These are phyloP conservation scores for Meta bourneti DNA, from an alignment of 2,888 invertebrate genomes.

Conservation along the genomic window DNA sequence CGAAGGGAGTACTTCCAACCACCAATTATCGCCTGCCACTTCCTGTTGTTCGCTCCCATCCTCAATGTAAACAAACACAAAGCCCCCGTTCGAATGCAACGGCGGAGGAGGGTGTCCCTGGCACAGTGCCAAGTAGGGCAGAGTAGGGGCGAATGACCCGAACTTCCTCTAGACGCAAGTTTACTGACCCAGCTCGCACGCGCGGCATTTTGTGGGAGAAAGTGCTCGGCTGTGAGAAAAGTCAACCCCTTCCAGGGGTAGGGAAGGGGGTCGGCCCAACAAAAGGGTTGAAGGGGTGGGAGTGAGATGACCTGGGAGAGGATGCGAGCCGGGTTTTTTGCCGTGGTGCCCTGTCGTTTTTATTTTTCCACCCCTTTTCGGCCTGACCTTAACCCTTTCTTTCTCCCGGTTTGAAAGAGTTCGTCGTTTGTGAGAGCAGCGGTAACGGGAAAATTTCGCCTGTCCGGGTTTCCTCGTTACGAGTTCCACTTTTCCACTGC, in stretches of 20 bases:
- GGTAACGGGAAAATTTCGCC: too few relatives aligned
- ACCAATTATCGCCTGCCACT: constrained; percentile 40
- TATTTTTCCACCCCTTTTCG: background rate
- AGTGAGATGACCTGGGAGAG: constrained; percentile 50
- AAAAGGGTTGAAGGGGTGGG: constrained; percentile 5
- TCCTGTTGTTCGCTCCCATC: constrained; percentile 5
- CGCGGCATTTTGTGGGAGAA: constrained; percentile 4
- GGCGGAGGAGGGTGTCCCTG: constrained; percentile 28
- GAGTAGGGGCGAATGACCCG: constrained; percentile 70
- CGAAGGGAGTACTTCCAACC: background rate
- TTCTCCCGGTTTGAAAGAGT: background rate
- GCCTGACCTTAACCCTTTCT: constrained; percentile 14
- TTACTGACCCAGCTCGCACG: constrained; percentile 57
- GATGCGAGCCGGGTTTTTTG: constrained; percentile 9
- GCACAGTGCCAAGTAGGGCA: constrained; percentile 48
- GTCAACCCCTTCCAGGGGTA: constrained; percentile 48
- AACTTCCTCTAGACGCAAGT: constrained; percentile 26
- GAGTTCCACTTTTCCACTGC: background rate
- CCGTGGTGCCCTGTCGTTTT: too few relatives aligned
- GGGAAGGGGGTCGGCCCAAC: background rate
- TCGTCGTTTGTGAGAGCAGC: background rate
- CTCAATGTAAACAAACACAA: constrained; percentile 41
- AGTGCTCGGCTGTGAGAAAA: constrained; percentile 51
- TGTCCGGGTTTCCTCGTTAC: background rate
- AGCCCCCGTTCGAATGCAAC: background rate